Evolutionary conservation across 2,888 invertebrate genomes (phyloP).

Genomic region (Drosophila multiciliata): DNA sequence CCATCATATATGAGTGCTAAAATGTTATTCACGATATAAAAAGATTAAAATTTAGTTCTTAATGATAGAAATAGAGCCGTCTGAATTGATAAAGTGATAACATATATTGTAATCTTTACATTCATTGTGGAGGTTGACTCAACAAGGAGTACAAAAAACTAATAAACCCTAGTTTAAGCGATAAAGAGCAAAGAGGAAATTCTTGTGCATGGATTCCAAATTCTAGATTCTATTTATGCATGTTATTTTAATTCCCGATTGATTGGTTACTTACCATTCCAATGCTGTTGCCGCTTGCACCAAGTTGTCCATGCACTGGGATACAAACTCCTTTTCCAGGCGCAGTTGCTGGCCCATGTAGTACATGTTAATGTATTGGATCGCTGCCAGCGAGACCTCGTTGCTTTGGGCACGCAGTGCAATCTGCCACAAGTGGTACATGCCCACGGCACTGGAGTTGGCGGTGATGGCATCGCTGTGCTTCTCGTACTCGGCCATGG

Average conservation of each 20-base stretch:
- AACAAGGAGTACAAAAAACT: neutral
- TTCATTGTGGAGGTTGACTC: neutral
- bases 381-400: slow-evolving; percentile 97
- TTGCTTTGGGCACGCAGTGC: slow-evolving; percentile 95
- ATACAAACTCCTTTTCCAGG: slow-evolving; percentile 96
- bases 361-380: slow-evolving; percentile 96
- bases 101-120: neutral
- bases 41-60: neutral
- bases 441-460: slow-evolving; percentile 90
- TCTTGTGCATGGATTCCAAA: neutral
- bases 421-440: slow-evolving; percentile 98
- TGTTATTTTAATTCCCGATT: neutral
- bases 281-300: slow-evolving; percentile 93
- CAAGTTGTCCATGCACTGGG: slow-evolving; percentile 96
- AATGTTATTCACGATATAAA: neutral
- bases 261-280: slow-evolving; percentile 74
- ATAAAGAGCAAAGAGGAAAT: neutral
- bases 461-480: slow-evolving; percentile 81
- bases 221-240: neutral
- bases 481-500: slow-evolving; percentile 89
- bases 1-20: neutral
- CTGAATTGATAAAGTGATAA: neutral
- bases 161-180: too few species aligned
- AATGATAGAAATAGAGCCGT: neutral
- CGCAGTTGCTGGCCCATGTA: slow-evolving; percentile 96